Evolutionary conservation across 2,797 vertebrate genomes (phyloP), one percentile per base, ranked within the genome.

Genomic region (Hippoglossus hippoglossus): DNA sequence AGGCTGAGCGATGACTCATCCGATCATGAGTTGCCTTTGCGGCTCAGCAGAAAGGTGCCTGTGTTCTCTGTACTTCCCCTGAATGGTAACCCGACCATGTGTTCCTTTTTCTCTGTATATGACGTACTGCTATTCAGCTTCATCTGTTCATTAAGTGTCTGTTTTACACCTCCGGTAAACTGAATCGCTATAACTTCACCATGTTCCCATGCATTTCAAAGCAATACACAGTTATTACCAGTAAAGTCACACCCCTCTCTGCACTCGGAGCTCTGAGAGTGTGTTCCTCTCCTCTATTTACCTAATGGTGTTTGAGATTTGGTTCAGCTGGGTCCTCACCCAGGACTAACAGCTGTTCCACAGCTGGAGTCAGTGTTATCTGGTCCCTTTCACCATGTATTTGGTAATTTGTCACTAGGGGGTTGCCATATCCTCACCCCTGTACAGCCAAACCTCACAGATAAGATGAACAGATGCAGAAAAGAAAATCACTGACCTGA

Each of bases 1-100:
- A 31, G 57, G 24, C 54, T 70, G 67, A 79, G 28, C 34, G 41
- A 75, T 79, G 75, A 73, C 70, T 83, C 81, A 67, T 52, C 26
- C 39, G 62, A 71, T 75, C 63, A 61, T 12, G 31, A 79, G 39
- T 47, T 52, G n/a, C 31, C 71, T 49, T 39, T 46, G 28, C 39
- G 13, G 36, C 60, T 66, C 49, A 79, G 69, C 56, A 69, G 36
- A 75, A 59, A 31, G 2, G 7, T 28, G 16, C 26, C 41, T 51
- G 36, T 9, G n/a, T 60, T 79, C 55, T 69, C 58, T 63, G 57
- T 9, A 47, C 68, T 71, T 58, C 49, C 25, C 54, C 60, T 57
- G 56, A 56, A 64, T 8, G 26, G 51, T 69, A 31, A 21, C 55
- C 52, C 28, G 52, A 68, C 34, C 15, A 13, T 47, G 52, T 36